Percentiles rank a stretch among this genome's conserved stretches.
Conservation (phyloP, 2,797 vertebrate species). For the Cebuella pygmaea region DNA sequence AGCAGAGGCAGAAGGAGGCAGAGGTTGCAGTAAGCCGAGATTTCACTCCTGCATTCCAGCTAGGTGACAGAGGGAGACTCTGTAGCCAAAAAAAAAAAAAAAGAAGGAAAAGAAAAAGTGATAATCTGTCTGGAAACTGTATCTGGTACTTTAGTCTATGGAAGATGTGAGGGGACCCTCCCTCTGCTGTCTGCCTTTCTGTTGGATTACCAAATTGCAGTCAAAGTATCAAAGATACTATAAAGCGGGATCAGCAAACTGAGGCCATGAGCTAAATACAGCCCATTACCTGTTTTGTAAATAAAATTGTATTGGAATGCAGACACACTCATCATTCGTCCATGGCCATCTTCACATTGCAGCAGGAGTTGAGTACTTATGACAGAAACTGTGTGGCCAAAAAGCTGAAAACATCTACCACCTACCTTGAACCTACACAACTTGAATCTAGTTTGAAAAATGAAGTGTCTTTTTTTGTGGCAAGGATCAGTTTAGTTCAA, state of each 20-base stretch:
- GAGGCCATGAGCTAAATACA: background rate
- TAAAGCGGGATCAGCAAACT: background rate
- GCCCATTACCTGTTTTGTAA: background rate
- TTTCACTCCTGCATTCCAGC: too few species aligned
- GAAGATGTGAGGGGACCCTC: background rate
- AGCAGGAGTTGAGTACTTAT: background rate
- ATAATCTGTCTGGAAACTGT: background rate
- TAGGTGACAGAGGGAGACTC: too few species aligned
- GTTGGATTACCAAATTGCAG: background rate
- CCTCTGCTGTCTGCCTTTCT: background rate
- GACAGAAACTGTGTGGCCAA: background rate
- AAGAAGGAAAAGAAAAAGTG: background rate
- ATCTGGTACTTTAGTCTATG: background rate
- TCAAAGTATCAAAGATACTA: background rate
- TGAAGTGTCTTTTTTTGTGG: background rate
- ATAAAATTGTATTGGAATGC: background rate
- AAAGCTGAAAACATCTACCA: background rate
- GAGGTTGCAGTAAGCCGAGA: too few species aligned
- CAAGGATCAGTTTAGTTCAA: constrained; percentile 32
- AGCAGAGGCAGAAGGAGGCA: too few species aligned
- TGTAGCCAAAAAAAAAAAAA: background rate
- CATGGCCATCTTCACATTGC: too few species aligned
- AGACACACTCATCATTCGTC: background rate
- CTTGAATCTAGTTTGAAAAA: constrained; percentile 37
- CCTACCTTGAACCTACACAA: background rate